phyloP scores from a whole-genome alignment of 2,113 vertebrate genomes.

The Semnornis frantzii region DNA sequence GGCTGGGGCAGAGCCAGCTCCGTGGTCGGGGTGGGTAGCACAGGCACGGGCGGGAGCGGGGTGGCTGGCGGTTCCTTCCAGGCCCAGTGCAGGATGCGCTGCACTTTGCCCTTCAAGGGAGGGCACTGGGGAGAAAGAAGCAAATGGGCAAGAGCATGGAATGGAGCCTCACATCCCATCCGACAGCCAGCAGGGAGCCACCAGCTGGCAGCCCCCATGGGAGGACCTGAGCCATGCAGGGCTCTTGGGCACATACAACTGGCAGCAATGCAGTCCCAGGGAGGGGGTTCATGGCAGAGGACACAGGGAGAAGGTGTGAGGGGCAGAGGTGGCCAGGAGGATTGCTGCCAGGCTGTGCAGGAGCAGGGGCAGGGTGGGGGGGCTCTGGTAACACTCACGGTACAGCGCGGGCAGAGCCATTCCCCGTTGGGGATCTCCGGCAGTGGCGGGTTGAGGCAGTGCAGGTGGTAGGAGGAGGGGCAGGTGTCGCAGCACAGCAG shows the following conservation, averaged over 20 bases:
- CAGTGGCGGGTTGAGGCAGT: slow-evolving; percentile 95
- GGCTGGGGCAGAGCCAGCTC: slow-evolving; percentile 70
- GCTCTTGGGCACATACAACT: not conserved
- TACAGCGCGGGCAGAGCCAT: slow-evolving; percentile 98
- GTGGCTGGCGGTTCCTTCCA: slow-evolving; percentile 87
- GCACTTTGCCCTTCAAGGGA: slow-evolving; percentile 97
- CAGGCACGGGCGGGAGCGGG: not conserved
- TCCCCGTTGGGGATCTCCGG: slow-evolving; percentile 98
- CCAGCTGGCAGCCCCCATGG: not conserved
- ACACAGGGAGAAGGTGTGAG: rapidly evolving
- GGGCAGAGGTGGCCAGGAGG: not conserved
- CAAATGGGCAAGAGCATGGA: not conserved
- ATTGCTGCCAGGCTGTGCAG: not conserved
- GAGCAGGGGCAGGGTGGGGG: not conserved
- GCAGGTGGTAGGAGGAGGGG: slow-evolving; percentile 88
- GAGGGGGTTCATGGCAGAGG: not conserved
- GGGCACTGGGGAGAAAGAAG: slow-evolving; percentile 83
- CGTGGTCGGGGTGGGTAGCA: slow-evolving; percentile 47
- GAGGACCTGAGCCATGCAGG: not conserved
- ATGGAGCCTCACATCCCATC: not conserved
- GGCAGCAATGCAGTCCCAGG: rapidly evolving
- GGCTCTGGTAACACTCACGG: slow-evolving; percentile 82
- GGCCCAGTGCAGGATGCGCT: slow-evolving; percentile 95
- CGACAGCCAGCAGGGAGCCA: rapidly evolving
- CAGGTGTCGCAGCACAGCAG: slow-evolving; percentile 68